Conservation (phyloP, 2,797 vertebrate genomes). For the Brotogeris chrysoptera region DNA sequence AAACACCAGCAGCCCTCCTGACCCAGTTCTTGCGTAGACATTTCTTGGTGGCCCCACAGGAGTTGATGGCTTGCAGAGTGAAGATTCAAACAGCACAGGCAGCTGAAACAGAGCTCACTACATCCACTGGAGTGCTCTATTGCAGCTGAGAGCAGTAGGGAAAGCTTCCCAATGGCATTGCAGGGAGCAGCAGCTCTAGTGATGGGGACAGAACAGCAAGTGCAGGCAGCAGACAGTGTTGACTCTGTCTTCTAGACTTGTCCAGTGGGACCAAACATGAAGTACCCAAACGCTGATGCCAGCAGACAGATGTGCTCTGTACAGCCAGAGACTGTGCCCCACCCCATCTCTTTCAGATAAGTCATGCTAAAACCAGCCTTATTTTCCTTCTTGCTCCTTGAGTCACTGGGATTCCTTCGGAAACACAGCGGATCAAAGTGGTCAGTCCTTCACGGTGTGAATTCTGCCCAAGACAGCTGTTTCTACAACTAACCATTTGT, state of each 20-base stretch:
- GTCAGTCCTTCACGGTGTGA: background rate
- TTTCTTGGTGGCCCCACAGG: background rate
- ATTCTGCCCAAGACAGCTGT: background rate
- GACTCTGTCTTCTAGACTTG: background rate
- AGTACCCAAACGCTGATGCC: background rate
- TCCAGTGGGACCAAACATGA: background rate
- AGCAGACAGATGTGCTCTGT: constrained; percentile 11
- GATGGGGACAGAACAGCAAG: background rate
- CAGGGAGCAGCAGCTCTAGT: constrained; percentile 43
- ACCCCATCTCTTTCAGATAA: constrained; percentile 16
- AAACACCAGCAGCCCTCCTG: background rate
- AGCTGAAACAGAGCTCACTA: background rate
- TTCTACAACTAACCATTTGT: constrained; percentile 15
- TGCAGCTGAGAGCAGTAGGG: background rate
- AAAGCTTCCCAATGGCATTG: constrained; percentile 1
- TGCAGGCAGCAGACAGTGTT: background rate
- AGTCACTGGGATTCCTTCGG: constrained; percentile 41
- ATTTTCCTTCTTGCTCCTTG: constrained; percentile 33
- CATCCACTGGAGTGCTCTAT: background rate
- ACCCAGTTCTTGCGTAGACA: background rate
- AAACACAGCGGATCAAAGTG: background rate
- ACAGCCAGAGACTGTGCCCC: background rate
- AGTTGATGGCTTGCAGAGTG: background rate
- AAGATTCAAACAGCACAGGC: background rate
- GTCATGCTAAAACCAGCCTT: constrained; percentile 58